Evolutionary conservation across 53 echinoderm and acorn worm species (phyloP).

Genomic region (Zoroaster sp.): DNA sequence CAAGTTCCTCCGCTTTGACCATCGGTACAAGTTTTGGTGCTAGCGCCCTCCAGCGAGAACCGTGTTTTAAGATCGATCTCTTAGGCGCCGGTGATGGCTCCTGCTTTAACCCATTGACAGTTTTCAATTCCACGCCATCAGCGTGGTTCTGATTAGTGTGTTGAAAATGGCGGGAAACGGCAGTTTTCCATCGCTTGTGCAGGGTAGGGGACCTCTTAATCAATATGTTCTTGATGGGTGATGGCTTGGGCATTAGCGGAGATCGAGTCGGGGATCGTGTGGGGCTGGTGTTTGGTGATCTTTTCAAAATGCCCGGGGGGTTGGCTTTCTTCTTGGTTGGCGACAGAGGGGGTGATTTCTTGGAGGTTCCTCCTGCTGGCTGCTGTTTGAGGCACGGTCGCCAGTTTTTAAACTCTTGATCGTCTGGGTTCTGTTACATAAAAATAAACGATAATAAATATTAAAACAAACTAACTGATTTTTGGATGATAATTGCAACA

Average conservation of each 20-base stretch:
- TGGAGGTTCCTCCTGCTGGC: not conserved
- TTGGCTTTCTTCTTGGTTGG: constrained; percentile 13
- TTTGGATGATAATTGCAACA: not conserved
- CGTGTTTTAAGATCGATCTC: constrained; percentile 36
- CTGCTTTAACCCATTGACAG: constrained; percentile 6
- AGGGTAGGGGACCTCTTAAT: constrained; percentile 26
- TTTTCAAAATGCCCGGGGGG: constrained; percentile 42
- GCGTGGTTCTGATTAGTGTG: constrained; percentile 5
- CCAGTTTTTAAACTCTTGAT: constrained; percentile 48
- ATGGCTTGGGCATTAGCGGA: not conserved
- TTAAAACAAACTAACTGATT: not conserved
- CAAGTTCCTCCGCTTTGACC: constrained; percentile 23
- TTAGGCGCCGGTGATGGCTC: constrained; percentile 4
- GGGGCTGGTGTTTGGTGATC: constrained; percentile 45
- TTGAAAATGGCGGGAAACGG: constrained; percentile 24
- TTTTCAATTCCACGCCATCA: constrained; percentile 1
- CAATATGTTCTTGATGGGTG: constrained; percentile 15
- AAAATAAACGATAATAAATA: not conserved
- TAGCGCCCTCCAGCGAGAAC: constrained; percentile 48
- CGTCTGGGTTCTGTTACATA: not conserved
- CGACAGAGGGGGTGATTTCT: not conserved
- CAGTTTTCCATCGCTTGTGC: constrained; percentile 20
- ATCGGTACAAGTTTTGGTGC: constrained; percentile 45
- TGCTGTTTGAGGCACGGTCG: constrained; percentile 38
- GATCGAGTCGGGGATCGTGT: constrained; percentile 31